Percentiles rank a stretch among this genome's conserved stretches.
Conservation (phyloP, 2,888 invertebrate genomes). For the Hartigia nigra region DNA sequence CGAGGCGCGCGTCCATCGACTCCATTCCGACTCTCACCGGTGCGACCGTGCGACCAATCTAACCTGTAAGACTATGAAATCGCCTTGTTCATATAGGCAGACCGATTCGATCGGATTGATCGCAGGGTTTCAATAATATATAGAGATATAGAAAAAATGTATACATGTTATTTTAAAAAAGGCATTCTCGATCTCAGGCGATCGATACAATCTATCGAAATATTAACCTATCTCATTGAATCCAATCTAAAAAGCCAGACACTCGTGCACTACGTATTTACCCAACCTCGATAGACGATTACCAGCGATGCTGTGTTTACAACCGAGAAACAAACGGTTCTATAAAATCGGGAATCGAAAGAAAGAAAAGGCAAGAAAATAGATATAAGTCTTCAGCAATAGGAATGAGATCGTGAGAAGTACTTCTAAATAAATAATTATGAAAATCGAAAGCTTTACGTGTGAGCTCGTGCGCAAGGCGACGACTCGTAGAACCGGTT, state of each 20-base stretch:
- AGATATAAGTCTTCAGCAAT: neutral
- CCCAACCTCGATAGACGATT: neutral
- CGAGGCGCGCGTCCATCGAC: slow-evolving; percentile 69
- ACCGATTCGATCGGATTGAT: slow-evolving; percentile 27
- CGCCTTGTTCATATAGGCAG: slow-evolving; percentile 6
- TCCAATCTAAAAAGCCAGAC: neutral
- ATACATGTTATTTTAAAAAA: neutral
- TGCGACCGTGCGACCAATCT: slow-evolving; percentile 39
- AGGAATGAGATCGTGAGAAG: neutral
- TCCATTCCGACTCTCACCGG: slow-evolving; percentile 61
- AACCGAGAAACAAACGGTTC: neutral
- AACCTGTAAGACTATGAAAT: slow-evolving; percentile 55
- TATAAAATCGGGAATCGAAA: neutral
- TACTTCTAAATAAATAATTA: neutral
- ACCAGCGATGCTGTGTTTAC: neutral
- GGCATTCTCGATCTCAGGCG: neutral
- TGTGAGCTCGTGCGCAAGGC: neutral
- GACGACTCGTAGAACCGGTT: neutral
- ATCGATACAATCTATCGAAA: neutral
- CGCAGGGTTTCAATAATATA: neutral
- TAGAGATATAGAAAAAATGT: neutral
- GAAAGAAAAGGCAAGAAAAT: neutral
- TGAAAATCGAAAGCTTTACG: neutral
- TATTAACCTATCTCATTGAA: neutral
- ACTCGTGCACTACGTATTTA: neutral